Conservation (phyloP, 2,797 vertebrate genomes). For the Loriculus beryllinus region DNA sequence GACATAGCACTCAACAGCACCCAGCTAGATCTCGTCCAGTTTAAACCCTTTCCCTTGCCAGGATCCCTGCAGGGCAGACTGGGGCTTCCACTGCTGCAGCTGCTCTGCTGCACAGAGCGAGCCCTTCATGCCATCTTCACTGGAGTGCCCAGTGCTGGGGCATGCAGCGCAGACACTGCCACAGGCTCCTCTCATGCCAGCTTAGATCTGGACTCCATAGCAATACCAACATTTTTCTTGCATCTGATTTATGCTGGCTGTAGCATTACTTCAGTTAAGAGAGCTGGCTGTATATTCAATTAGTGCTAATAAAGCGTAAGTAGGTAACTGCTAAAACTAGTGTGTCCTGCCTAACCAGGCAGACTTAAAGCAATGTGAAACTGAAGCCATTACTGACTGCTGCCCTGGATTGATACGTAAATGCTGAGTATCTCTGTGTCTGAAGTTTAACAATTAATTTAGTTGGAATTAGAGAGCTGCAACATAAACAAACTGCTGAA, state of each 20-base stretch:
- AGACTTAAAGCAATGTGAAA: not conserved
- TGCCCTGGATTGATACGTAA: not conserved
- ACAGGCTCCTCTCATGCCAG: accelerated
- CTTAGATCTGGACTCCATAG: not conserved
- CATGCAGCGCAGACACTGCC: accelerated
- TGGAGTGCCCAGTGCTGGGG: not conserved
- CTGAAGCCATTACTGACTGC: not conserved
- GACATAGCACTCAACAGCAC: accelerated
- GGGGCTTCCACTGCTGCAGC: not conserved
- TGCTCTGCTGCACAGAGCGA: not conserved
- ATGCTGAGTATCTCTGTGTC: not conserved
- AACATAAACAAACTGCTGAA: not conserved
- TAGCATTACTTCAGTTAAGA: not conserved
- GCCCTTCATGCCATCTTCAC: not conserved
- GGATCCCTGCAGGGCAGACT: not conserved
- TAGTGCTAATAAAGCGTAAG: not conserved
- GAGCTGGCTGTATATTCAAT: not conserved
- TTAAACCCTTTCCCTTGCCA: not conserved
- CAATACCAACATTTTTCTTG: accelerated
- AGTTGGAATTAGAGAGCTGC: not conserved
- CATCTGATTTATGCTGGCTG: not conserved
- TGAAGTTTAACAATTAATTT: not conserved
- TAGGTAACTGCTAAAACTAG: accelerated
- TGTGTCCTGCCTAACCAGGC: not conserved
- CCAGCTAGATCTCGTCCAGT: not conserved